Conservation (phyloP, 2,888 invertebrate species). For the Criorhina ranunculi region DNA sequence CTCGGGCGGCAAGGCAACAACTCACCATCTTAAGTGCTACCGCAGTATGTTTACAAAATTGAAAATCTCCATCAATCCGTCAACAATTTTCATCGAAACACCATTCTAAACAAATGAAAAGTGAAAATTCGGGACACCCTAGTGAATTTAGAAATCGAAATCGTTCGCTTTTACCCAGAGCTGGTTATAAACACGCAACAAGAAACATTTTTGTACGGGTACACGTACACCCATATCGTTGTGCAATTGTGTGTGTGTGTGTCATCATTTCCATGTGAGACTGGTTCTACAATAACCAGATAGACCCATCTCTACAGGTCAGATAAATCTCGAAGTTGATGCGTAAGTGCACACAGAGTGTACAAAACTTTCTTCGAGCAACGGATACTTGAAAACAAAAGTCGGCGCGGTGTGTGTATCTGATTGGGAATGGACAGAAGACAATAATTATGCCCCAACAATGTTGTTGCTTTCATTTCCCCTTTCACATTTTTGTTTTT, state of each 20-base stretch:
- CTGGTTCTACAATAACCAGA: conserved; percentile 14
- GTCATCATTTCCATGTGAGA: conserved; percentile 9
- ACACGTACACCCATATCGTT: conserved; percentile 8
- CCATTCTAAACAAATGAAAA: conserved; percentile 24
- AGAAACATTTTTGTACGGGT: conserved; percentile 1
- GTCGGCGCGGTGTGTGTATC: too few relatives aligned
- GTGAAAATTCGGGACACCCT: conserved; percentile 45
- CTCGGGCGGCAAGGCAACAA: background rate
- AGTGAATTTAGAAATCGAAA: conserved; percentile 50
- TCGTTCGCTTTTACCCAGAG: conserved; percentile 10
- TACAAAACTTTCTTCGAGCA: conserved; percentile 37
- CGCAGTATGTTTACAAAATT: conserved; percentile 32
- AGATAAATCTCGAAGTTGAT: conserved; percentile 4
- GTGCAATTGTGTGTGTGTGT: background rate
- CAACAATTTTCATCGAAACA: conserved; percentile 17
- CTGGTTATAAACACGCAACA: background rate
- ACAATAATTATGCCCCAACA: conserved; percentile 21
- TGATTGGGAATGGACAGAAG: conserved; percentile 11
- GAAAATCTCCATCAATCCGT: conserved; percentile 15
- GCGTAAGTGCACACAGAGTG: conserved; percentile 10
- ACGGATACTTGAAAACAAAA: conserved; percentile 38
- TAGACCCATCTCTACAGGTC: background rate
- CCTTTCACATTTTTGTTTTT: conserved; percentile 51
- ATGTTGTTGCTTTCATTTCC: conserved; percentile 45
- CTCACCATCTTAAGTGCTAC: conserved; percentile 2